A percentile compares a stretch with the other conserved stretches of the same genome.
Evolutionary conservation across 2,888 invertebrate genomes (phyloP).

Genomic region (Girardia tigrina): DNA sequence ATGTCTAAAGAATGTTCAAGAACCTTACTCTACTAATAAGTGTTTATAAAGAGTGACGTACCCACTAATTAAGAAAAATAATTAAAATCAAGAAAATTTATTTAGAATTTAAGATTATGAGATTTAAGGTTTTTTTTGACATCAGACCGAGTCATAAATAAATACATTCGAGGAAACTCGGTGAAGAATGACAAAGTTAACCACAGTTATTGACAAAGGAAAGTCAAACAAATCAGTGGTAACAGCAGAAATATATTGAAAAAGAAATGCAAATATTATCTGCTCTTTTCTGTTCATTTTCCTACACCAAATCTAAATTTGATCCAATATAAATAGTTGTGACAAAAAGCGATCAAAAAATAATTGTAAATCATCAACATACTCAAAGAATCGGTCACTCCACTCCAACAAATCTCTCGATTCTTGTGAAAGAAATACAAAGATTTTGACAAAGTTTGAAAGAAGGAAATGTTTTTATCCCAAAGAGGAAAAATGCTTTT

Average conservation of each 20-base stretch:
- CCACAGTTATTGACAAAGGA: background rate
- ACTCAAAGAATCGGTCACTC: no score
- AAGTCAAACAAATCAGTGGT: background rate
- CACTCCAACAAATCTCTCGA: background rate
- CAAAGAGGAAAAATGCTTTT: background rate
- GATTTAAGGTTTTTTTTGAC: background rate
- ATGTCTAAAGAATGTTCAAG: no score
- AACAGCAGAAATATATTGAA: background rate
- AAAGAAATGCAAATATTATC: background rate
- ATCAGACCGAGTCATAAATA: background rate
- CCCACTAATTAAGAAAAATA: background rate
- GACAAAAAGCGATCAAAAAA: background rate
- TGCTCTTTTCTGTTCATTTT: background rate
- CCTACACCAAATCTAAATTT: slow-evolving; percentile 11
- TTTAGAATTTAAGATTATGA: background rate
- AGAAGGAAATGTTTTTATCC: no score
- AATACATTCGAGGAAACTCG: background rate
- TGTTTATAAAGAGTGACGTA: no score
- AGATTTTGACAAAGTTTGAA: background rate
- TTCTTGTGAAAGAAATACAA: background rate
- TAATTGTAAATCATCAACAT: background rate
- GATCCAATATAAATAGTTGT: slow-evolving; percentile 1
- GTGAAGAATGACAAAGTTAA: background rate
- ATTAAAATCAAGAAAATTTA: background rate
- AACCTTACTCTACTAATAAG: no score